A percentile compares a stretch with the other conserved stretches of the same genome.
These are phyloP conservation scores for Chaetops frenatus DNA, from an alignment of 2,113 vertebrate species.

Conservation along the genomic window DNA sequence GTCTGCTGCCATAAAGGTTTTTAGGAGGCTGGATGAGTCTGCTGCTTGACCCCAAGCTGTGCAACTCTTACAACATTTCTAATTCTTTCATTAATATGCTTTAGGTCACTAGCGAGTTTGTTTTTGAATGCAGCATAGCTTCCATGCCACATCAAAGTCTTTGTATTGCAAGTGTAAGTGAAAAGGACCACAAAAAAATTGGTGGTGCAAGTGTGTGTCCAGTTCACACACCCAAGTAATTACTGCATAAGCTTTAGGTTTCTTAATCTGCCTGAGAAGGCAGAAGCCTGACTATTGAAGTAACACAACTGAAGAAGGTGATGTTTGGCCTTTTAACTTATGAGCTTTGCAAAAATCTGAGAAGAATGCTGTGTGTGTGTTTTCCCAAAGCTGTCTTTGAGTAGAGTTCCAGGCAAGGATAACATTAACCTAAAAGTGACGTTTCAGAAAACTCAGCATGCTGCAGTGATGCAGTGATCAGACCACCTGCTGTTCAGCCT, in stretches of 20 bases:
- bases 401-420: not conserved
- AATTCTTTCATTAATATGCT: not conserved
- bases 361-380: not conserved
- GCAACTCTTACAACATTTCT: not conserved
- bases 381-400: not conserved
- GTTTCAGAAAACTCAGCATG: not conserved
- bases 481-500: not conserved
- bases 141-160: conserved; percentile 24
- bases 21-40: not conserved
- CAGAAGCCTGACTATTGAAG: not conserved
- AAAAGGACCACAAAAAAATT: not conserved
- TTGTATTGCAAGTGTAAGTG: not conserved
- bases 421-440: not conserved
- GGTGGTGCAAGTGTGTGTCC: not conserved
- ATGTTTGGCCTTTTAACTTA: not conserved
- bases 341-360: not conserved
- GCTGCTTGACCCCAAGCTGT: not conserved
- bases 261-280: not conserved
- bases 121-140: not conserved
- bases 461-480: not conserved
- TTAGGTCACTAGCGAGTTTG: not conserved
- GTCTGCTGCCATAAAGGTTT: not conserved
- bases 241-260: not conserved
- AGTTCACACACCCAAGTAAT: conserved; percentile 11
- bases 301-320: not conserved